Conservation (phyloP, 1,140 invertebrate species). For the Brachionus rubens region DNA sequence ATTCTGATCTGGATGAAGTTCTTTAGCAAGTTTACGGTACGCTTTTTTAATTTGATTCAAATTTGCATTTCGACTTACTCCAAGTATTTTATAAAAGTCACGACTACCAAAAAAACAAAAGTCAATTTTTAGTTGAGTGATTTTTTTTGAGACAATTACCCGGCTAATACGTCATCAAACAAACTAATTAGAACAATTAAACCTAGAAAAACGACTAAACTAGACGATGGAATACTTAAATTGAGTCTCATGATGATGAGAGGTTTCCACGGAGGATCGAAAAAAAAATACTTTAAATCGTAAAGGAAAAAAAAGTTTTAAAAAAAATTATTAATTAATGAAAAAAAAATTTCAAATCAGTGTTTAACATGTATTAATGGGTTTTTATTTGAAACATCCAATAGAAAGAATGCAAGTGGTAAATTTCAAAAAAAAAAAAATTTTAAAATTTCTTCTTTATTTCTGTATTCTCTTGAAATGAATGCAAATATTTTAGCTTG, state of each 20-base stretch:
- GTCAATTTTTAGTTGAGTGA: not conserved
- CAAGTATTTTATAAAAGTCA: conserved; percentile 93
- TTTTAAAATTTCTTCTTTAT: not conserved
- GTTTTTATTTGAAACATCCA: conserved; percentile 27
- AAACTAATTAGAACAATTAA: not conserved
- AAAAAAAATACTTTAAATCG: not conserved
- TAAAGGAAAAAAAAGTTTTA: not conserved
- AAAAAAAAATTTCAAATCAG: conserved; percentile 3
- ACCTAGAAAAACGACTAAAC: not conserved
- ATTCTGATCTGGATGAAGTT: conserved; percentile 97
- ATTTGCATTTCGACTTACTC: conserved; percentile 75
- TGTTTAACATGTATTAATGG: conserved; percentile 36
- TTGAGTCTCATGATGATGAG: not conserved
- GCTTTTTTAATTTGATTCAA: conserved; percentile 96
- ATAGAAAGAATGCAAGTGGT: conserved; percentile 43
- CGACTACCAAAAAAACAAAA: conserved; percentile 62
- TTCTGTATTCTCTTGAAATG: conserved; percentile 1
- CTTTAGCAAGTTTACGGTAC: conserved; percentile 88
- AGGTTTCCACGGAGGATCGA: not conserved
- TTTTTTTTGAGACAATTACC: not conserved
- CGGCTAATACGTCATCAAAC: conserved; percentile 30
- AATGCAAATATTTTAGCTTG: not conserved
- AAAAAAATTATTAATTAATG: too few relatives aligned
- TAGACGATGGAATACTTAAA: conserved; percentile 5
- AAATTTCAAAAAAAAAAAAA: not conserved